phyloP scores from a whole-genome alignment of 1,140 invertebrate species.

The Heliconius nattereri region DNA sequence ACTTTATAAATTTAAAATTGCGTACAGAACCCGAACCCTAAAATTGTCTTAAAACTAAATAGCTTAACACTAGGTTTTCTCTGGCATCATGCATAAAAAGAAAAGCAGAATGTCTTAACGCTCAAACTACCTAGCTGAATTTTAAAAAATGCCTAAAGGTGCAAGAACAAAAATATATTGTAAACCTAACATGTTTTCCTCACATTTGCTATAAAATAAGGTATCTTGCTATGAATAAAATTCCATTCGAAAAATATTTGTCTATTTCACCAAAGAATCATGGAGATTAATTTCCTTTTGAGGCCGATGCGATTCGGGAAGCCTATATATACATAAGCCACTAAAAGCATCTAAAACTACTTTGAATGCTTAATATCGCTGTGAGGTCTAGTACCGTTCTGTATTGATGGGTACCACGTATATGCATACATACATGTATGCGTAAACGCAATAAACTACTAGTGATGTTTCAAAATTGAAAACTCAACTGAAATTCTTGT shows the following conservation, averaged over 20 bases:
- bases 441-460: neutral
- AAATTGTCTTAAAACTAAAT: too few species aligned
- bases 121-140: too few species aligned
- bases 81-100: too few species aligned
- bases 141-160: too few species aligned
- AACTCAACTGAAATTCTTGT: neutral
- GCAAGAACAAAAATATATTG: neutral
- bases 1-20: too few species aligned
- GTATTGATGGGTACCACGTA: neutral
- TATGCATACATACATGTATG: neutral
- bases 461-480: neutral
- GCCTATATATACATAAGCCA: neutral
- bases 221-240: neutral
- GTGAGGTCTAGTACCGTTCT: neutral
- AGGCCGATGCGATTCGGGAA: neutral
- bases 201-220: neutral
- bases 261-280: neutral
- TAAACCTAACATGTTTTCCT: neutral
- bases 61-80: too few species aligned
- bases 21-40: too few species aligned
- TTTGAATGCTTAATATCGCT: slow-evolving; percentile 11
- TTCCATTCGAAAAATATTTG: neutral
- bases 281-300: slow-evolving; percentile 10
- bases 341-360: slow-evolving; percentile 11
- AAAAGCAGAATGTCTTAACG: too few species aligned